phyloP scores from a whole-genome alignment of 2,888 invertebrate genomes.

The Cyclophora punctaria region DNA sequence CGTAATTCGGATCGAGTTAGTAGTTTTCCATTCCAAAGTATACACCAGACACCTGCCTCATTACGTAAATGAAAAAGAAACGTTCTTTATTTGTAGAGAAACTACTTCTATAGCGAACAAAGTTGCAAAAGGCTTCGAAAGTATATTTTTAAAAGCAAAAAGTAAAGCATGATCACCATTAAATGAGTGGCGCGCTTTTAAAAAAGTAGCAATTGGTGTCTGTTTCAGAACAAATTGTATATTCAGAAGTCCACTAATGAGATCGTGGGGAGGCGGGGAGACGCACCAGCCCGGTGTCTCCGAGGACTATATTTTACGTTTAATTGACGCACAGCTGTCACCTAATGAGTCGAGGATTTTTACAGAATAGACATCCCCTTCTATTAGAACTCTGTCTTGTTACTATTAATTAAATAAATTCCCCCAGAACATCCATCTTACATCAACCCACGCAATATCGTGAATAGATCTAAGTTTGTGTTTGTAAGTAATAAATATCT shows the following conservation, averaged over 20 bases:
- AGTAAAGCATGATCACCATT: slow-evolving; percentile 18
- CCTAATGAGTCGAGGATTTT: slow-evolving; percentile 66
- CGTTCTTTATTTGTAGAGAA: slow-evolving; percentile 2
- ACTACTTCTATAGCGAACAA: neutral
- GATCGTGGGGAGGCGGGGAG: slow-evolving; percentile 39
- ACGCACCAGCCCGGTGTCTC: slow-evolving; percentile 39
- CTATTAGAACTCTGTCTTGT: too few relatives aligned
- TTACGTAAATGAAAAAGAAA: neutral
- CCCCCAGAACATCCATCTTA: neutral
- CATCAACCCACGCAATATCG: neutral
- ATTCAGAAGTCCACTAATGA: slow-evolving; percentile 66
- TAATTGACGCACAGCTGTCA: slow-evolving; percentile 72
- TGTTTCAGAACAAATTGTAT: slow-evolving; percentile 69
- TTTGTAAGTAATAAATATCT: too few relatives aligned
- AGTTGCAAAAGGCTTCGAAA: too few relatives aligned
- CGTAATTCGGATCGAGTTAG: too few relatives aligned
- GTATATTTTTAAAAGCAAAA: slow-evolving; percentile 1
- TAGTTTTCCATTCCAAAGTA: too few relatives aligned
- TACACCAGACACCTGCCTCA: too few relatives aligned
- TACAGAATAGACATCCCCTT: slow-evolving; percentile 30
- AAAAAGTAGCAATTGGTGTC: slow-evolving; percentile 62
- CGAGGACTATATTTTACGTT: slow-evolving; percentile 69
- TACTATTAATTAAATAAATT: too few relatives aligned
- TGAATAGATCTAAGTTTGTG: too few relatives aligned
- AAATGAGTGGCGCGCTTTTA: slow-evolving; percentile 53